Evolutionary conservation across 2,888 invertebrate species (phyloP).

Genomic region (Nymphalis c-album): DNA sequence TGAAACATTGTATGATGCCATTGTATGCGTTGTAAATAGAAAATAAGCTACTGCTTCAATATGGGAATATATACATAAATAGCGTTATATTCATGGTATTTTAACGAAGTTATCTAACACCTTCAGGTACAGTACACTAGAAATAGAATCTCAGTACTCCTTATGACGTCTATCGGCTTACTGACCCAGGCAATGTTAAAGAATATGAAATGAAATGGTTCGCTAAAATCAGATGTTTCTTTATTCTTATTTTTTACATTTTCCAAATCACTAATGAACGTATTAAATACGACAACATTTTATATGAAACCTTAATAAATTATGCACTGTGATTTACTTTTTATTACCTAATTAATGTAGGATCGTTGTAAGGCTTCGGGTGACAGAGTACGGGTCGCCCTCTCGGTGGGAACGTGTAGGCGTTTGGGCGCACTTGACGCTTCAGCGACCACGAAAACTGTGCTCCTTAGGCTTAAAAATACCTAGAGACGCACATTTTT

Average conservation of each 20-base stretch:
- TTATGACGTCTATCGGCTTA: too few relatives aligned
- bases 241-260: too few relatives aligned
- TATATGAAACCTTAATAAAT: background rate
- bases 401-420: constrained; percentile 69
- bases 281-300: too few relatives aligned
- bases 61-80: background rate
- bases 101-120: too few relatives aligned
- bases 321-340: constrained; percentile 20
- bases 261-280: too few relatives aligned
- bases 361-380: constrained; percentile 62
- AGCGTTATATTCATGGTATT: background rate
- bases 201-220: too few relatives aligned
- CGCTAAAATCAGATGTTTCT: too few relatives aligned
- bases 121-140: too few relatives aligned
- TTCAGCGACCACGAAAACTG: constrained; percentile 72
- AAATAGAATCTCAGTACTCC: too few relatives aligned
- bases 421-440: constrained; percentile 71
- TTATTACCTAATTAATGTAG: constrained; percentile 52
- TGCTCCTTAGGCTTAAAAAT: constrained; percentile 47
- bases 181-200: too few relatives aligned
- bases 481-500: constrained; percentile 44
- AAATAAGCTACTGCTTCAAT: background rate
- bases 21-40: background rate
- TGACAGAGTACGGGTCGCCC: constrained; percentile 49
- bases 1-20: constrained; percentile 2